Evolutionary conservation across 2,888 invertebrate genomes (phyloP).

Genomic region (Amiota minor): DNA sequence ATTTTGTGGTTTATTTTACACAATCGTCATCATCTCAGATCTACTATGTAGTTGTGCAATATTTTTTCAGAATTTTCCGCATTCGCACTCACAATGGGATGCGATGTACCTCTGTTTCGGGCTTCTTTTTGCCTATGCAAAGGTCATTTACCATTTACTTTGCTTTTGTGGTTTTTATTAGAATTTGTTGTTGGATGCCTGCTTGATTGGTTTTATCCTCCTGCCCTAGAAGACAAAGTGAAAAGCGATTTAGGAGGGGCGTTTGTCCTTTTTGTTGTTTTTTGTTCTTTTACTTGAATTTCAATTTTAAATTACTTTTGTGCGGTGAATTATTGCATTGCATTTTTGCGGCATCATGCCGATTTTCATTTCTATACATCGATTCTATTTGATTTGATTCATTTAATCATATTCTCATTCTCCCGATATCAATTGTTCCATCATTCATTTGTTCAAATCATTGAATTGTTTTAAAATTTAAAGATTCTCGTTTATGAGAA

Average conservation of each 20-base stretch:
- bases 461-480: constrained; percentile 3
- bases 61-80: constrained; percentile 22
- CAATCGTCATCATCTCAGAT: too few species aligned
- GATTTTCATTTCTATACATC: constrained; percentile 13
- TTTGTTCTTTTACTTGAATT: constrained; percentile 34
- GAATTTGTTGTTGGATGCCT: neutral
- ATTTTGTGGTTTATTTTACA: too few species aligned
- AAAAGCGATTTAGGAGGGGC: neutral
- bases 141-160: constrained; percentile 34
- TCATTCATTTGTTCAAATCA: neutral
- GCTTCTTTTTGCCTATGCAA: constrained; percentile 5
- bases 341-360: constrained; percentile 29
- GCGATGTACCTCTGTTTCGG: constrained; percentile 18
- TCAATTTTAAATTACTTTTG: constrained; percentile 53
- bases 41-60: neutral
- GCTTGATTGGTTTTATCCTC: too few species aligned
- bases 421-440: neutral
- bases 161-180: constrained; percentile 29
- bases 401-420: neutral
- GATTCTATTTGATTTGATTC: neutral
- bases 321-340: constrained; percentile 32
- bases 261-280: neutral
- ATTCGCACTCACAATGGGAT: neutral
- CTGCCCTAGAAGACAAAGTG: too few species aligned
- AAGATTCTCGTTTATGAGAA: constrained; percentile 24